These are phyloP conservation scores for Ptiloglossa arizonensis DNA, from an alignment of 1,140 invertebrate genomes.

Conservation along the genomic window DNA sequence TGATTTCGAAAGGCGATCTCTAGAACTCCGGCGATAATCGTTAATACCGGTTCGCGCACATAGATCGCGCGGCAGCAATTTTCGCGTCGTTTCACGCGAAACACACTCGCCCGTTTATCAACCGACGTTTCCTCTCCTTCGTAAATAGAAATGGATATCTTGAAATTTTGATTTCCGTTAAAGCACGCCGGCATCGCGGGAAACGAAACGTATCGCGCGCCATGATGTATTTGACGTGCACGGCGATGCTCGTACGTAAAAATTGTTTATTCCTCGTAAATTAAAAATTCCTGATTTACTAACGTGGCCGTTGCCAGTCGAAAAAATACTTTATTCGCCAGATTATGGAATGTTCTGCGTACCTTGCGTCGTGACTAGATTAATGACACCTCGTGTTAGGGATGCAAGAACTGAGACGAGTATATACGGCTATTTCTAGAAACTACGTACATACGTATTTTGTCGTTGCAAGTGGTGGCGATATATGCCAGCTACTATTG, in stretches of 20 bases:
- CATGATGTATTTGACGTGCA: too few species aligned
- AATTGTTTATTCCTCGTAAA: neutral
- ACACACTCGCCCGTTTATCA: too few species aligned
- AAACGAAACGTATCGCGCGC: too few species aligned
- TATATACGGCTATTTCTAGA: slow-evolving; percentile 26
- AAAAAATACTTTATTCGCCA: neutral
- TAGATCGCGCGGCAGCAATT: neutral
- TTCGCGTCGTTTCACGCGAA: too few species aligned
- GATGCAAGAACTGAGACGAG: slow-evolving; percentile 14
- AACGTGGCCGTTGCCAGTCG: neutral
- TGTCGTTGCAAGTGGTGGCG: neutral
- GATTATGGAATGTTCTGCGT: slow-evolving; percentile 19
- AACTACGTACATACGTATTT: slow-evolving; percentile 15
- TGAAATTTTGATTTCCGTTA: neutral
- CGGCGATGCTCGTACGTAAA: too few species aligned
- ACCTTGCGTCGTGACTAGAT: slow-evolving; percentile 21
- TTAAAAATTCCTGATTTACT: slow-evolving; percentile 5
- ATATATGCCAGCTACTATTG: neutral
- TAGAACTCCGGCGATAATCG: slow-evolving; percentile 8
- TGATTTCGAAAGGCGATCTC: slow-evolving; percentile 18
- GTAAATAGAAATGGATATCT: too few species aligned
- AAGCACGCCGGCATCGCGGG: too few species aligned
- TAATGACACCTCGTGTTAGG: slow-evolving; percentile 16
- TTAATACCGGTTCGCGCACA: neutral
- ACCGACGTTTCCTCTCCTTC: too few species aligned